Conservation (phyloP, 2,888 invertebrate genomes). For the Tortrix viridana region DNA sequence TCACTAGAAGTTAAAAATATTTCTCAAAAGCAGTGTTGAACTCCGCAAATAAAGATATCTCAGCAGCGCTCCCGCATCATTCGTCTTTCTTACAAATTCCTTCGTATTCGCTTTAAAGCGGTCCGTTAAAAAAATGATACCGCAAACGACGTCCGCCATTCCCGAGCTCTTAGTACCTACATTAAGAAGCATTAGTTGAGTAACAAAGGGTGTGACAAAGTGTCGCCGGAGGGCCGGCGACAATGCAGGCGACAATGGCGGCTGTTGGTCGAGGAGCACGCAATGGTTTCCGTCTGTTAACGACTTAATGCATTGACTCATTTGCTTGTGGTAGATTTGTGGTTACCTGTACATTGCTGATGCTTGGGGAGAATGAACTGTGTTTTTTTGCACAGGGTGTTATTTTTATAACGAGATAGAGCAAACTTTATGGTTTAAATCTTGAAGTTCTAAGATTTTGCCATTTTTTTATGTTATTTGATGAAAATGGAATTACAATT, state of each 20-base stretch:
- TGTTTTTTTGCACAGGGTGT: too few species aligned
- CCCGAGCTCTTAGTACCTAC: slow-evolving; percentile 59
- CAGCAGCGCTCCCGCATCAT: not conserved
- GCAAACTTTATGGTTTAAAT: too few species aligned
- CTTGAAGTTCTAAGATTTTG: too few species aligned
- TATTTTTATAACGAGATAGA: too few species aligned
- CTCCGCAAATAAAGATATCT: slow-evolving; percentile 13
- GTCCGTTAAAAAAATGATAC: slow-evolving; percentile 47
- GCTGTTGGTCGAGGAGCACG: slow-evolving; percentile 52
- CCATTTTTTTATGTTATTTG: too few species aligned
- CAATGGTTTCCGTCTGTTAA: slow-evolving; percentile 61
- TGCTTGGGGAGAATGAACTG: not conserved
- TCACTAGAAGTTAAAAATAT: slow-evolving; percentile 9
- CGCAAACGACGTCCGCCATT: slow-evolving; percentile 61
- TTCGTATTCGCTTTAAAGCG: slow-evolving; percentile 34
- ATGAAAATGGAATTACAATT: too few species aligned
- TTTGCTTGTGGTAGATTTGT: slow-evolving; percentile 46
- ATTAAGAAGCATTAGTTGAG: slow-evolving; percentile 72
- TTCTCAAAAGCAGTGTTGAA: slow-evolving; percentile 15
- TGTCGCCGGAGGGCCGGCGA: slow-evolving; percentile 57
- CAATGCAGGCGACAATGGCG: slow-evolving; percentile 62
- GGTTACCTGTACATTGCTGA: not conserved
- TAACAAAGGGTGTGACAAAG: slow-evolving; percentile 75
- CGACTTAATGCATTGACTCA: slow-evolving; percentile 71
- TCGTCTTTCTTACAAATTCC: slow-evolving; percentile 21